Evolutionary conservation across 2,888 invertebrate species (phyloP).

Genomic region (Athalia rosae): DNA sequence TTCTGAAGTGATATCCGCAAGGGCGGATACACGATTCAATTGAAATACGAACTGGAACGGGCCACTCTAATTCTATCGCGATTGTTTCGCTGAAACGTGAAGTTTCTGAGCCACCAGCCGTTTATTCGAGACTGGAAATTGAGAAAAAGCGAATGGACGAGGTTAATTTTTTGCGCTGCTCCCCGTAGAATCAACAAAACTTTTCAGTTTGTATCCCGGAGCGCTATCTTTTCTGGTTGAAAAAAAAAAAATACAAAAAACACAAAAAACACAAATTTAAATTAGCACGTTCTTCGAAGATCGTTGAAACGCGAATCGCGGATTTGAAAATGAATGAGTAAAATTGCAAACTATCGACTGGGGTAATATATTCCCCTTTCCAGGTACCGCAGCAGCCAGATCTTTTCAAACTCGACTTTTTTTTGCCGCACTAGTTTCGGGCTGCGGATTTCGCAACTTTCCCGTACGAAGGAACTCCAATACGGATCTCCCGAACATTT

Average conservation of each 20-base stretch:
- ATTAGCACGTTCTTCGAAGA: not conserved
- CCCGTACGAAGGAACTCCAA: not conserved
- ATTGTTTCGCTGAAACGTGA: no score
- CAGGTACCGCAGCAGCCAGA: no score
- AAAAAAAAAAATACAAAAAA: constrained; percentile 4
- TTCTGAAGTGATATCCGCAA: no score
- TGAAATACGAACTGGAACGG: no score
- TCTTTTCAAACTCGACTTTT: no score
- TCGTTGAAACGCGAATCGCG: no score
- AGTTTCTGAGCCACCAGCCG: constrained; percentile 5
- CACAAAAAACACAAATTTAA: not conserved
- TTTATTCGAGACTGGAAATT: constrained; percentile 12
- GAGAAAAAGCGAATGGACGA: not conserved
- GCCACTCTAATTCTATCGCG: not conserved
- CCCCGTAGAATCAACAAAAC: constrained; percentile 12
- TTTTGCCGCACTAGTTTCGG: no score
- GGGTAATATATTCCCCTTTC: no score
- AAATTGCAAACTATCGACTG: no score
- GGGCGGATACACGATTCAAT: no score
- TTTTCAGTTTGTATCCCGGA: not conserved
- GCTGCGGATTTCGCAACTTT: no score
- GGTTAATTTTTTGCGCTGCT: not conserved
- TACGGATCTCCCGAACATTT: not conserved
- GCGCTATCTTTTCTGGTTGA: not conserved
- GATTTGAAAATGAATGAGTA: no score